Percentiles rank a stretch among this genome's conserved stretches.
Evolutionary conservation across 1,140 invertebrate species (phyloP).

Genomic region (Drosophila tani): DNA sequence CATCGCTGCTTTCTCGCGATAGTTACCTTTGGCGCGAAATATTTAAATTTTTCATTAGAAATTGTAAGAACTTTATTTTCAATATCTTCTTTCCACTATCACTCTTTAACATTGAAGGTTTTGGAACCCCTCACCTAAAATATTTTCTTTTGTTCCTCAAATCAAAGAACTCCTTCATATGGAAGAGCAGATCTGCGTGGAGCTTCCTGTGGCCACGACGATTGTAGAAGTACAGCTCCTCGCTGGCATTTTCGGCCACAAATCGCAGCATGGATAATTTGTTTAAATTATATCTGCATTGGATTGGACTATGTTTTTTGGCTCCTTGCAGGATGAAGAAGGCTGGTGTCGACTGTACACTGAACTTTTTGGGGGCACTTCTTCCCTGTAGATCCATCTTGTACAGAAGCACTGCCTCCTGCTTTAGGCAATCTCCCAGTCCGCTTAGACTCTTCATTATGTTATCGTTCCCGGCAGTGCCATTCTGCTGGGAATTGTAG

Average conservation of each 20-base stretch:
- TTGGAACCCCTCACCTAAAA: not conserved
- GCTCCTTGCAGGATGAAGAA: slow-evolving; percentile 23
- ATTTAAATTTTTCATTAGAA: not conserved
- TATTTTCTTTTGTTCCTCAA: not conserved
- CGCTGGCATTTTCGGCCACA: slow-evolving; percentile 23
- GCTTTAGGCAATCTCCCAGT: slow-evolving; percentile 18
- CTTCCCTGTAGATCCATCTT: slow-evolving; percentile 31
- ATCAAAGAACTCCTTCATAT: slow-evolving; percentile 25
- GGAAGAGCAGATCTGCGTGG: slow-evolving; percentile 23
- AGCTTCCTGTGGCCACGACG: slow-evolving; percentile 1
- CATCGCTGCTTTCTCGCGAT: slow-evolving; percentile 21
- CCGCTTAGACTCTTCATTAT: slow-evolving; percentile 5
- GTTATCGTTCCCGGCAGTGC: not conserved
- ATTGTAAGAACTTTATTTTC: not conserved
- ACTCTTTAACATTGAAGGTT: not conserved
- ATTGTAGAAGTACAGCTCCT: slow-evolving; percentile 32
- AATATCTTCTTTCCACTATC: not conserved
- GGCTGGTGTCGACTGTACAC: slow-evolving; percentile 5
- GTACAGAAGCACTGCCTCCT: slow-evolving; percentile 35
- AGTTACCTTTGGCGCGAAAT: not conserved
- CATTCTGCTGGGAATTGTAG: slow-evolving; percentile 23
- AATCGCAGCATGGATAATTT: slow-evolving; percentile 5
- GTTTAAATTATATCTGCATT: not conserved
- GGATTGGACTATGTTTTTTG: slow-evolving; percentile 22
- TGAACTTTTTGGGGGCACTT: slow-evolving; percentile 40